phyloP scores from a whole-genome alignment of 1,140 invertebrate genomes.

The Ostrea edulis region DNA sequence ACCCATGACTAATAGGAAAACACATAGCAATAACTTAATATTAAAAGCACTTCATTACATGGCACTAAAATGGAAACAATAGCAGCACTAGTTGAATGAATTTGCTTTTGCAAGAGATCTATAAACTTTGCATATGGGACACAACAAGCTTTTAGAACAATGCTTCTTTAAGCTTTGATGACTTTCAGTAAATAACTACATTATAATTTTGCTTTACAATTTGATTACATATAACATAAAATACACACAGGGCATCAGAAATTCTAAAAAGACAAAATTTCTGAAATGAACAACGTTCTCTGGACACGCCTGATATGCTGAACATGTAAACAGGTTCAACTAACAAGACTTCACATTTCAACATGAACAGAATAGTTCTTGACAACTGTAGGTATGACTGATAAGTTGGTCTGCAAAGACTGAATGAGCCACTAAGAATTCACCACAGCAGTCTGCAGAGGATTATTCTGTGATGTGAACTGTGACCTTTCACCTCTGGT shows the following conservation, averaged over 20 bases:
- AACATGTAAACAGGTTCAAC: neutral
- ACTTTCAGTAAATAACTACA: conserved; percentile 1
- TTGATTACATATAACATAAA: neutral
- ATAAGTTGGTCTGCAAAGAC: neutral
- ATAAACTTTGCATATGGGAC: conserved; percentile 9
- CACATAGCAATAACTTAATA: neutral
- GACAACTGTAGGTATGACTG: neutral
- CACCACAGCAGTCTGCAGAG: conserved; percentile 11
- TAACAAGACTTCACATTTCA: neutral
- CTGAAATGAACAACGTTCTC: neutral
- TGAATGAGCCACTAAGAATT: neutral
- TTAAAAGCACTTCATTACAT: neutral
- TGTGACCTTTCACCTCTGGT: conserved; percentile 14
- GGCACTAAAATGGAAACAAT: conserved; percentile 1
- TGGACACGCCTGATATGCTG: neutral
- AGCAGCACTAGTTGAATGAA: neutral
- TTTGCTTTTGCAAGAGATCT: conserved; percentile 19
- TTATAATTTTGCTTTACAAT: neutral
- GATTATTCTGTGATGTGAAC: neutral
- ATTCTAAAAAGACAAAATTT: neutral
- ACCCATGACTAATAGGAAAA: neutral
- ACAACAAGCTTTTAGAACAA: conserved; percentile 16
- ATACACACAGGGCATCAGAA: neutral
- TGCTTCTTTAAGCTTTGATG: neutral
- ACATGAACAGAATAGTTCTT: neutral